Base-by-base conservation (phyloP, 1,140 invertebrate genomes). In the Brachionus koreanus region DNA sequence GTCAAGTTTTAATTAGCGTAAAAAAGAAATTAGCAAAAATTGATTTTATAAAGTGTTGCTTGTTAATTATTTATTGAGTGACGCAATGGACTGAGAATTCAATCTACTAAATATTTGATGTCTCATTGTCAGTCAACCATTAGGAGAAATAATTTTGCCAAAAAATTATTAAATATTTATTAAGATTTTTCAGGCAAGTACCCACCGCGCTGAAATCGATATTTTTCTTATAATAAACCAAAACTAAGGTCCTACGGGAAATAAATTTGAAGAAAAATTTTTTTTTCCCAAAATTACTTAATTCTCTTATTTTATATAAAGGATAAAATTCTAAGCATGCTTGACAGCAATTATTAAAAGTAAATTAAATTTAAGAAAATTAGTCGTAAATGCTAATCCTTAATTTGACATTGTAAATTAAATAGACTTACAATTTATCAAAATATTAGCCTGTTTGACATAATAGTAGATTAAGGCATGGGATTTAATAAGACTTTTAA, bases 91-190 rank as follows among this genome's bases (percentile, higher is more conserved):
- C 39, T 69, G 35, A 75, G 29, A 37, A 23, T 46, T 43, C 37
- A 37, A 52, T 42, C 16, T 4, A 52, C 23, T 52, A 77, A 77
- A 77, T 77, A 61, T 52, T 61, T 77, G 37, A 69, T 69, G 65
- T 69, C 65, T 69, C 39, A 16, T 69, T 65, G 9, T 57, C 23
- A 57, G 52, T 42, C 39, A 42, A 42, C 49, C 39, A 69, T 25
- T 25, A 69, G 65, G 65, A 69, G 13, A 29, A 75, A 23, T 13
- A 42, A n/a, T 42, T n/a, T 75, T 75, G 23, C 46, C 19, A 29
- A 25, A 37, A 77, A 12, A 37, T 37, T 75, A 43, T 46, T 75
- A 75, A 75, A 75, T 75, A 75, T 46, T 75, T 42, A 75, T 75
- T 75, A 5, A 35, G 10, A 13, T 13, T 37, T 75, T 52, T 75